Evolutionary conservation across 2,113 vertebrate species (phyloP).

Genomic region (Amia ocellicauda): DNA sequence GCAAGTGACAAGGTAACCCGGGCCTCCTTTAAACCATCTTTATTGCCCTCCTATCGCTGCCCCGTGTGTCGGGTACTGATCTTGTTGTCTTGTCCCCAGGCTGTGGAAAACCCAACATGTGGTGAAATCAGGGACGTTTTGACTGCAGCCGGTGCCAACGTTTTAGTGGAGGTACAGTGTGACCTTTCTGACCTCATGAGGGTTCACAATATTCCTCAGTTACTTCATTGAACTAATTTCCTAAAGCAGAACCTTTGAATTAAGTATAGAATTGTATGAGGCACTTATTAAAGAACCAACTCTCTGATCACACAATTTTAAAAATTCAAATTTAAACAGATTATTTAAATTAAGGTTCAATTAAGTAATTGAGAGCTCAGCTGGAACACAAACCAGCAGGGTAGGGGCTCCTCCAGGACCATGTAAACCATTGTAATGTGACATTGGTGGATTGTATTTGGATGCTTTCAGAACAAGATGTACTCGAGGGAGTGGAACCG

Average conservation of each 20-base stretch:
- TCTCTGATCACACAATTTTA: no score
- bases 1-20: slow-evolving; percentile 78
- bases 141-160: slow-evolving; percentile 82
- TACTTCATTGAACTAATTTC: no score
- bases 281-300: no score
- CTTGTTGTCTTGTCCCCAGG: slow-evolving; percentile 55
- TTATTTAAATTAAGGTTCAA: no score
- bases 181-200: neutral
- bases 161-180: slow-evolving; percentile 75
- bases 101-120: slow-evolving; percentile 92
- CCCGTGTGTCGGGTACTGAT: neutral
- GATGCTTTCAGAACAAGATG: slow-evolving; percentile 79
- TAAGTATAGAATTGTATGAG: no score
- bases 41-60: neutral
- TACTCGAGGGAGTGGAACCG: slow-evolving; percentile 94
- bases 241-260: no score
- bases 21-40: neutral
- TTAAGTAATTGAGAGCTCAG: no score
- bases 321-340: no score
- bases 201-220: no score
- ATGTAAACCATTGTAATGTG: no score
- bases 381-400: no score
- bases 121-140: slow-evolving; percentile 90
- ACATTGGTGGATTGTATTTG: slow-evolving; percentile 6
- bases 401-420: no score